Evolutionary conservation across 2,113 vertebrate species (phyloP), one percentile per base, ranked within the genome.

Genomic region (Caretta caretta): DNA sequence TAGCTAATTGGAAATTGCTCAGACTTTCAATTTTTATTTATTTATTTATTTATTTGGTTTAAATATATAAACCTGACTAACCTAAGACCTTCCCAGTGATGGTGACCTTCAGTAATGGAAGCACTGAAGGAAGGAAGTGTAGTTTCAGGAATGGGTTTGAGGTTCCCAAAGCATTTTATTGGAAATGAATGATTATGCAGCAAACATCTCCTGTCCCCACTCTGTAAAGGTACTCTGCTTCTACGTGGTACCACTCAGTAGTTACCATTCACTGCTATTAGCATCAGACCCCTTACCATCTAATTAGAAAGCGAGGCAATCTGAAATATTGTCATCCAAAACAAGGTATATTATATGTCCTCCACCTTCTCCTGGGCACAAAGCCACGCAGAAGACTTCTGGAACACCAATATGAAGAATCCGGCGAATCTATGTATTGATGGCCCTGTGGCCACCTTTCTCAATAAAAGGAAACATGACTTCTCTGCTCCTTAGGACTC

Each of bases 311-410:
- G 62, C 6, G 8, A 65, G 29, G 31, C 31, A 65, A 65, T 65
- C 31, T 69, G 35, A 69, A 69, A 69, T n/a, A n/a, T 2, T n/a
- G 35, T n/a, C 65, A 69, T 38, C 35, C 65, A 20, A 69, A 76
- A 65, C 2, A 12, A 3, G 50, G 49, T 1, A 2, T 4, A 69
- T 19, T 2, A 35, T 12, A 57, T 17, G 4, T 1, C 1, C 13
- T 50, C 0, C 0, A 3, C 10, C 6, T 8, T 48, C 27, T 57
- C 11, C 13, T 11, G 0, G 0, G 7, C 31, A 42, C 19, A 29
- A 72, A 27, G n/a, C 0, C 10, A 78, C 11, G 22, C 46, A 90
- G 42, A n/a, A 53, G 11, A 51, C 22, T 76, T 46, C 10, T 25
- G 3, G 6, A 46, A 48, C 38, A 46, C 42, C 42, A 27, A 2